Conservation (phyloP, 2,797 vertebrate genomes). For the Ctenopoma multispine region DNA sequence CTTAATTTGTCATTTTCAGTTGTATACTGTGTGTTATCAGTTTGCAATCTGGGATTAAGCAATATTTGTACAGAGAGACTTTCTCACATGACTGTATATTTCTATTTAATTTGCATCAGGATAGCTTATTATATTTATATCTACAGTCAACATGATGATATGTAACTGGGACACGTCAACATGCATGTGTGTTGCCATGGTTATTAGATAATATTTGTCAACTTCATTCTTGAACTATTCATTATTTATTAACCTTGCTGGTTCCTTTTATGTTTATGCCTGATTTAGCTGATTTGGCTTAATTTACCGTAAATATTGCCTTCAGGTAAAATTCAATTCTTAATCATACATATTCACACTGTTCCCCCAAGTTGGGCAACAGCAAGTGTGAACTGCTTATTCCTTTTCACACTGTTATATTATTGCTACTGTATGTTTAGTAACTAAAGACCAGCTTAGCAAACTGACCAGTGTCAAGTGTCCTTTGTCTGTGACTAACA, state of each 20-base stretch:
- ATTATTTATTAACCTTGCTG: background rate
- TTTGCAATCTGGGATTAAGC: background rate
- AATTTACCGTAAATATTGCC: background rate
- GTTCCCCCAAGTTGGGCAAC: background rate
- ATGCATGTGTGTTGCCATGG: slow-evolving; percentile 5
- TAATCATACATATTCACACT: slow-evolving; percentile 13
- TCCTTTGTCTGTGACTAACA: slow-evolving; percentile 15
- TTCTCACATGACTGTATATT: background rate
- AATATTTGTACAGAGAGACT: slow-evolving; percentile 1
- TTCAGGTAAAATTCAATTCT: background rate
- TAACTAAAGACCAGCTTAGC: background rate
- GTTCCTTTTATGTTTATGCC: background rate
- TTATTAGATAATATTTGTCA: slow-evolving; percentile 23
- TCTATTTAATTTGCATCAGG: slow-evolving; percentile 5
- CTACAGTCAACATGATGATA: slow-evolving; percentile 15
- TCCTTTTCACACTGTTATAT: background rate
- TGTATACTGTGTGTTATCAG: slow-evolving; percentile 1
- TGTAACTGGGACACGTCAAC: slow-evolving; percentile 25
- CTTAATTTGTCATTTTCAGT: background rate
- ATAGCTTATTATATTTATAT: slow-evolving; percentile 4
- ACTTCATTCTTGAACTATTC: background rate
- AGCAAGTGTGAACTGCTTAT: background rate
- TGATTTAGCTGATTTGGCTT: background rate
- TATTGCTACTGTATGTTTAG: background rate
- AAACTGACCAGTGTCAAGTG: background rate